phyloP scores from a whole-genome alignment of 2,888 invertebrate species.

The Apotomis turbidana region DNA sequence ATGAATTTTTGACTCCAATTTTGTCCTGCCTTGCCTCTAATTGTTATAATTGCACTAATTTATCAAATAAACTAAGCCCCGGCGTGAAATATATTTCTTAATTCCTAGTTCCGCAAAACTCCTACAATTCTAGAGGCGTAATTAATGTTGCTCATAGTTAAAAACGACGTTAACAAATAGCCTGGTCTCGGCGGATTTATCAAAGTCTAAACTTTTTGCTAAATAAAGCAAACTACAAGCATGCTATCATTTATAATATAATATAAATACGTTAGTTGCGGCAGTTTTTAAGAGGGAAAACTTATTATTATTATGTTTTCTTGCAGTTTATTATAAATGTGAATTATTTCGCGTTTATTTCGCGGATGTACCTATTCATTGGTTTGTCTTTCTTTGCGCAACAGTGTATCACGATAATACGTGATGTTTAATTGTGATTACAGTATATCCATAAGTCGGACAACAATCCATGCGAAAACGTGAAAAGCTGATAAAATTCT shows the following conservation, averaged over 20 bases:
- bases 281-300: background rate
- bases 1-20: too few species aligned
- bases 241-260: slow-evolving; percentile 34
- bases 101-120: slow-evolving; percentile 18
- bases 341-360: too few species aligned
- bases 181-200: slow-evolving; percentile 38
- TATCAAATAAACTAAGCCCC: slow-evolving; percentile 8
- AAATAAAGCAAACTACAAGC: slow-evolving; percentile 23
- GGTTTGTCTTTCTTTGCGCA: too few species aligned
- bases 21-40: background rate
- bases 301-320: too few species aligned
- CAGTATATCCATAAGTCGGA: too few species aligned
- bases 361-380: too few species aligned
- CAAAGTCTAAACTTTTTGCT: slow-evolving; percentile 41
- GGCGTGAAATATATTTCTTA: slow-evolving; percentile 26
- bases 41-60: background rate
- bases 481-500: too few species aligned
- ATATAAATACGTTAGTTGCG: background rate
- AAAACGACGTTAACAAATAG: slow-evolving; percentile 41
- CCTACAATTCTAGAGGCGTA: slow-evolving; percentile 21
- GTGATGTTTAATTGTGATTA: too few species aligned
- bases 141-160: slow-evolving; percentile 42
- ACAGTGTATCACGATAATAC: too few species aligned
- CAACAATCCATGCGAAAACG: too few species aligned
- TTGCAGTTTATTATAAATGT: too few species aligned